Percentiles rank a stretch among this genome's conserved stretches.
Conservation (phyloP, 1,140 invertebrate species). For the Ceratina australensis region DNA sequence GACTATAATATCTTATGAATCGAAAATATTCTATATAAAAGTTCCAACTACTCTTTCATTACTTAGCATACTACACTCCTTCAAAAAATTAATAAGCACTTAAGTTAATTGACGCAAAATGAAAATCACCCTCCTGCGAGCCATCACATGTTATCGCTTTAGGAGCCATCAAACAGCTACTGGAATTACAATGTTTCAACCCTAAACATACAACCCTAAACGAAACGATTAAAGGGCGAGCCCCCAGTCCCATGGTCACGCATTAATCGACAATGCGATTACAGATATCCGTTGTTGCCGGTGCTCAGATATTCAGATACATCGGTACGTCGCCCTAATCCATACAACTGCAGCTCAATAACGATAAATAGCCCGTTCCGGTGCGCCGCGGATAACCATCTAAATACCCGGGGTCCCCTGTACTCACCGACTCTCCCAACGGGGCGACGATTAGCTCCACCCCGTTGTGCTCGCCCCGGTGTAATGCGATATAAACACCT, state of each 20-base stretch:
- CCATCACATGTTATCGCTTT: too few species aligned
- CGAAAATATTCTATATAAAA: too few species aligned
- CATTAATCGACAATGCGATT: constrained; percentile 23
- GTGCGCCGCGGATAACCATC: constrained; percentile 43
- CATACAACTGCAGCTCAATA: constrained; percentile 17
- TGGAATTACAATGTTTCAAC: too few species aligned
- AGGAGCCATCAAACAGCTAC: too few species aligned
- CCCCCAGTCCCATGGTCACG: neutral
- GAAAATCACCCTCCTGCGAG: too few species aligned
- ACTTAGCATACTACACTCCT: too few species aligned
- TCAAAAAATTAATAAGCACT: too few species aligned
- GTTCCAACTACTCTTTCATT: too few species aligned
- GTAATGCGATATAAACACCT: constrained; percentile 63
- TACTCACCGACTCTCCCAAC: neutral
- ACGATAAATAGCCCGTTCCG: constrained; percentile 44
- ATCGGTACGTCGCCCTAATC: constrained; percentile 13
- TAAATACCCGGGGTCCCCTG: constrained; percentile 34
- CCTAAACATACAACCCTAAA: constrained; percentile 3
- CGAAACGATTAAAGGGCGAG: neutral
- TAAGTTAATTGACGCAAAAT: too few species aligned
- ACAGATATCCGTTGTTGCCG: constrained; percentile 21
- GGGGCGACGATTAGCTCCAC: constrained; percentile 48
- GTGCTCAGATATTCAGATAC: constrained; percentile 31
- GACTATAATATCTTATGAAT: too few species aligned
- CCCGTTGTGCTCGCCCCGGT: constrained; percentile 9